Conservation (phyloP, 2,113 vertebrate genomes). For the Perca fluviatilis region DNA sequence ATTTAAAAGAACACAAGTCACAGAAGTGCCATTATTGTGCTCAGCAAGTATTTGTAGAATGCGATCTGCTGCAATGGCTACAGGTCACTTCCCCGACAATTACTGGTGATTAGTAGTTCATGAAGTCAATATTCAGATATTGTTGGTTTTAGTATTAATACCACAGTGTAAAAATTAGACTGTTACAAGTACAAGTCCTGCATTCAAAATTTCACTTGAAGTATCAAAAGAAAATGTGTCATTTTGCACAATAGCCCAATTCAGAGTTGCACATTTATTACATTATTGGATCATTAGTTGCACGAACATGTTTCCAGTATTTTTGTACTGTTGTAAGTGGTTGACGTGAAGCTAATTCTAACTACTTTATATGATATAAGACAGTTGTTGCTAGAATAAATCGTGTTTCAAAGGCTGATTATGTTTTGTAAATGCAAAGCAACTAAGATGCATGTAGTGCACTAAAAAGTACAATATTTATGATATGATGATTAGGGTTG, state of each 20-base stretch:
- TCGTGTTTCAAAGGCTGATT: not conserved
- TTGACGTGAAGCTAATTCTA: not conserved
- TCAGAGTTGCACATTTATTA: not conserved
- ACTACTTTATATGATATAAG: too few species aligned
- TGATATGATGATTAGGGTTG: too few species aligned
- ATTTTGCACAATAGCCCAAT: not conserved
- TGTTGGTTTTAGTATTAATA: not conserved
- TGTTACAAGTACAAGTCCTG: not conserved
- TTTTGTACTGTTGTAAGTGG: not conserved
- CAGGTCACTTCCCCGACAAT: not conserved
- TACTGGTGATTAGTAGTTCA: not conserved
- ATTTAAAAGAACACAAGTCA: not conserved
- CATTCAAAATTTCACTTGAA: not conserved
- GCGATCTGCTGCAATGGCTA: not conserved
- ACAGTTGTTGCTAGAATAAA: not conserved
- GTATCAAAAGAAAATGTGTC: not conserved
- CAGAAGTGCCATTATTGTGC: not conserved
- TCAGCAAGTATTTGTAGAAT: not conserved
- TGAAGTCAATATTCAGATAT: not conserved
- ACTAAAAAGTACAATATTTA: not conserved
- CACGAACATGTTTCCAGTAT: too few species aligned
- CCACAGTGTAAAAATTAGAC: not conserved
- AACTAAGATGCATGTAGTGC: not conserved
- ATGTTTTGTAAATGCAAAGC: not conserved
- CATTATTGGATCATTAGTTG: not conserved